Evolutionary conservation across 2,797 vertebrate species (phyloP), one percentile per base, ranked within the genome.

Genomic region (Emydoidea blandingii): DNA sequence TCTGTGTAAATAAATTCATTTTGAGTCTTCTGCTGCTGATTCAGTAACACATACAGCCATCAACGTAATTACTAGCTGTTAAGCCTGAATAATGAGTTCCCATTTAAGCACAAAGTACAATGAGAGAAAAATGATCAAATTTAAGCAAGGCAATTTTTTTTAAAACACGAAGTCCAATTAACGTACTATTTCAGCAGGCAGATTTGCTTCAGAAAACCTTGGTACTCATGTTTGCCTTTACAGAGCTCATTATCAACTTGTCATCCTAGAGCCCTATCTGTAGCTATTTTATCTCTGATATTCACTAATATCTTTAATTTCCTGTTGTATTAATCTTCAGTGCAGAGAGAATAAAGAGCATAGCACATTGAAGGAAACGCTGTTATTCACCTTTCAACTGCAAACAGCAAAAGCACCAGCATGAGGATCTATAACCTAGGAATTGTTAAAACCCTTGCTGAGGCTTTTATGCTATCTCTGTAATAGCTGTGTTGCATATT

Each of bases 1-100:
- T 96, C 94, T 93, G 62, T 90, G 81, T 92, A 97, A 97, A 97
- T 95, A 98, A 96, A 91, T 96, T 95, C 85, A 79, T 93, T 94
- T 95, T 34, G 85, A 96, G 94, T 96, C 94, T 90, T 94, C 92
- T 82, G 65, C 68, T 87, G 93, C 90, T 96, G 96, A 97, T 97
- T 95, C 96, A 96, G 89, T 92, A 97, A 91, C 79, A 87, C 83
- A 95, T 85, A 68, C 59, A 97, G 83, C 49, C 29, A 3, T 16
- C 62, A 87, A 74, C 37, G 68, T 93, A 95, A 96, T 97, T 97
- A 96, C 90, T 94, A 86, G 57, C 86, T 96, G 86, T 93, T 96
- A 94, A 90, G 83, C 37, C 92, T 96, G 85, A 97, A 96, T 93
- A 97, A 96, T 44, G 81, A 68, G 34, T 44, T 95, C 79, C 87